Percentiles rank a stretch among this genome's conserved stretches.
Conservation (phyloP, 1,140 invertebrate genomes). For the Trichonephila clavata region DNA sequence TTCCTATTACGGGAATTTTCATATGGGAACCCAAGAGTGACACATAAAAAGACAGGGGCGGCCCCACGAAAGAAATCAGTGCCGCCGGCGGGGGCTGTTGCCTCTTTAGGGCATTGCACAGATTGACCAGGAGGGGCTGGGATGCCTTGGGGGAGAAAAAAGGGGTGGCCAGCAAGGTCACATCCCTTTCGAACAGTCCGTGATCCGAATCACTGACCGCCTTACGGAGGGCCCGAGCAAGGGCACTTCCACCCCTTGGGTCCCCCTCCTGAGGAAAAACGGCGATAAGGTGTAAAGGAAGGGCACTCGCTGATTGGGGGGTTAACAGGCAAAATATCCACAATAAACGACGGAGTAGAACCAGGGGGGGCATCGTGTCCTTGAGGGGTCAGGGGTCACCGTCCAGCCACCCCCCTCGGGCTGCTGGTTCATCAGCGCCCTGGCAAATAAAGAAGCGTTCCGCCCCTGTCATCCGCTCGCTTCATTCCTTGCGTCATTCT, state of each 20-base stretch:
- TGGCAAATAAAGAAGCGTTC: constrained; percentile 16
- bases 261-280: constrained; percentile 50
- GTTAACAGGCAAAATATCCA: constrained; percentile 45
- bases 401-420: constrained; percentile 16
- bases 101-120: constrained; percentile 52
- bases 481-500: neutral
- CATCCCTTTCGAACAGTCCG: constrained; percentile 49
- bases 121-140: neutral
- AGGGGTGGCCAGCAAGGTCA: constrained; percentile 62
- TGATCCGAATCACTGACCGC: constrained; percentile 65
- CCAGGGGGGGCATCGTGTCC: constrained; percentile 41
- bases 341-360: constrained; percentile 10
- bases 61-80: constrained; percentile 55
- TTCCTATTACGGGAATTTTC: constrained; percentile 62
- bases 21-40: constrained; percentile 48
- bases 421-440: constrained; percentile 2
- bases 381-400: constrained; percentile 13
- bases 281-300: constrained; percentile 66
- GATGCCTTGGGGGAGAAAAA: constrained; percentile 12
- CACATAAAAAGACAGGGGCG: constrained; percentile 66
- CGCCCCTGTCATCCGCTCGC: neutral
- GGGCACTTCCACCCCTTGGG: constrained; percentile 2
- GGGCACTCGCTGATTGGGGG: constrained; percentile 1
- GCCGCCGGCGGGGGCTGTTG: constrained; percentile 54
- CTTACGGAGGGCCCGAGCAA: constrained; percentile 51